phyloP scores from a whole-genome alignment of 1,140 invertebrate species.

The Temnothorax longispinosus region DNA sequence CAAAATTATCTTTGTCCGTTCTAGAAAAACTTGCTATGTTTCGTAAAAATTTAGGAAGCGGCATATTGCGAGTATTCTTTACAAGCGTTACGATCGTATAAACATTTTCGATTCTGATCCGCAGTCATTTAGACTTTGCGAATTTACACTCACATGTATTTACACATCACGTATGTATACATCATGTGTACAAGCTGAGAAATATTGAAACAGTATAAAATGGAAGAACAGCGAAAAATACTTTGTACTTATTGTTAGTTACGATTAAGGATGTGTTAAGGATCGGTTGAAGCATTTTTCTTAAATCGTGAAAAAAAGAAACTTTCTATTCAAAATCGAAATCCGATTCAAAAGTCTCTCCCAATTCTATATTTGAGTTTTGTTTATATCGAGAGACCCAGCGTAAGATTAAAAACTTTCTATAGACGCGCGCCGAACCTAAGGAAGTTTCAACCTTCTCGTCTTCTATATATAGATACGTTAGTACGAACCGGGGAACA shows the following conservation, averaged over 20 bases:
- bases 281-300: neutral
- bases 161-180: neutral
- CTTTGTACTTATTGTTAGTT: neutral
- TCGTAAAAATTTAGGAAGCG: neutral
- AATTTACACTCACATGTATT: neutral
- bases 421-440: neutral
- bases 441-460: constrained; percentile 25
- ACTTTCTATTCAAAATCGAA: neutral
- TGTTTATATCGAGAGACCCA: neutral
- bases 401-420: constrained; percentile 24
- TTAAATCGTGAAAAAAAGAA: neutral
- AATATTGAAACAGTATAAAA: neutral
- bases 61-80: neutral
- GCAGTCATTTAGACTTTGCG: neutral
- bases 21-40: neutral
- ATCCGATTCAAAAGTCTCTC: neutral
- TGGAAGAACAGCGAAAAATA: neutral
- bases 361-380: neutral
- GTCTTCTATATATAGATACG: constrained; percentile 43
- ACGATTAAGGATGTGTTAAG: neutral
- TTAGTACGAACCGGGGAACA: constrained; percentile 41
- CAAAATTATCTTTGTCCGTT: neutral
- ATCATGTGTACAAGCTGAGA: neutral
- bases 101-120: neutral
- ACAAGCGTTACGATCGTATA: neutral